Base-by-base conservation (phyloP, 1,140 invertebrate genomes). In the Doryteuthis pealeii region DNA sequence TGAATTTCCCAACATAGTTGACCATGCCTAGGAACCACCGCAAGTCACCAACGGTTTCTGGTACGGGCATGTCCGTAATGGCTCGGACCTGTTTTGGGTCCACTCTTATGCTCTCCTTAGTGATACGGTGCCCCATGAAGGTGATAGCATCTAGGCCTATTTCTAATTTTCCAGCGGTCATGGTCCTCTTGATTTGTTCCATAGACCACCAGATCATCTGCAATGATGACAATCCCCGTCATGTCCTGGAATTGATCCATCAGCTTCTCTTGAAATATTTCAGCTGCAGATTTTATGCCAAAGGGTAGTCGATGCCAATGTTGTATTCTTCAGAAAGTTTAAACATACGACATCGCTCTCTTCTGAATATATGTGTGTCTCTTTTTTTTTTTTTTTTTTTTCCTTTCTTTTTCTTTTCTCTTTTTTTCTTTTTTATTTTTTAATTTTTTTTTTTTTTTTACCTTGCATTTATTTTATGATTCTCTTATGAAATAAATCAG, bases 1-100 rank as follows among this genome's bases (percentile, higher is more conserved):
- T 4, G 74, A 89, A 90, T 30, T 87, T 78, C 43, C 68, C 45
- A 73, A 89, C 87, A 77, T 87, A 90, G 30, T 86, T 79, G 8
- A 79, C 45, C 22, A 54, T 73, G 6, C 79, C 79, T 18, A 80
- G 45, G 4, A 82, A 66, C 30, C 77, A 40, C 43, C 76, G 45
- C n/a, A 79, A 66, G 30, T 70, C 79, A 26, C 77, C 72, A 22
- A 74, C 58, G 32, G 73, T 70, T 45, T 31, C 45, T 26, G 58
- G 58, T 3, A 5, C 58, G 4, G 22, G 58, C 58, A 62, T 62
- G 22, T 62, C 28, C 2, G 58, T 26, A 3, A 62, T 15, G 6
- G 58, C 58, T 62, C 28, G 3, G 22, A 62, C 28, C 15, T 62
- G 3, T 62, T 62, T 15, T 62, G 15, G 22, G 58, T 62, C 28